Conservation (phyloP, 2,113 vertebrate genomes). For the Poeciliopsis occidentalis region DNA sequence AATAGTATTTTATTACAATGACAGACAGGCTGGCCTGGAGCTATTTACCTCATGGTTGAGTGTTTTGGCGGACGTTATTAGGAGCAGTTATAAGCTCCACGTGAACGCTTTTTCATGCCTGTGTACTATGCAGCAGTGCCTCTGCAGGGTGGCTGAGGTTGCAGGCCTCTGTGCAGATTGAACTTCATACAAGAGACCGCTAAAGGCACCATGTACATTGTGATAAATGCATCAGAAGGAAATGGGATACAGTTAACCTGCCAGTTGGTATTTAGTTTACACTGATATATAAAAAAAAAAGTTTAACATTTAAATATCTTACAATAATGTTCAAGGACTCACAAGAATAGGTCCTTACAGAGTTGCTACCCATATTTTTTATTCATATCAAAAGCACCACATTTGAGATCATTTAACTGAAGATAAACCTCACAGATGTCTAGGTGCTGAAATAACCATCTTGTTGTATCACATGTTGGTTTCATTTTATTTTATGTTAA, state of each 20-base stretch:
- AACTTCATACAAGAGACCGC: slow-evolving; percentile 29
- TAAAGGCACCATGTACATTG: slow-evolving; percentile 17
- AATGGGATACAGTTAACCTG: slow-evolving; percentile 8
- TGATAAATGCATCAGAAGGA: slow-evolving; percentile 30
- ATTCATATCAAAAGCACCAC: slow-evolving; percentile 8
- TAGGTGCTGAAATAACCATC: slow-evolving; percentile 66
- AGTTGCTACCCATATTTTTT: slow-evolving; percentile 9
- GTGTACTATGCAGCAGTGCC: slow-evolving; percentile 76
- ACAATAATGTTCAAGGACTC: slow-evolving; percentile 1
- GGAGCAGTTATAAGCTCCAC: slow-evolving; percentile 46
- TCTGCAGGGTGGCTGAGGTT: slow-evolving; percentile 47
- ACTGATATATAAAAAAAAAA: slow-evolving; percentile 6
- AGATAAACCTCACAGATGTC: slow-evolving; percentile 54
- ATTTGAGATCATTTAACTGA: slow-evolving; percentile 25
- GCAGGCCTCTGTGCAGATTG: slow-evolving; percentile 45
- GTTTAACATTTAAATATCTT: slow-evolving; percentile 15
- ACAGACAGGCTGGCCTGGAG: slow-evolving; percentile 61
- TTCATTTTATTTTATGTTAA: slow-evolving; percentile 27
- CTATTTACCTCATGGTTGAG: slow-evolving; percentile 71
- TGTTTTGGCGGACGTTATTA: slow-evolving; percentile 39
- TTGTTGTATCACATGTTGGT: slow-evolving; percentile 39
- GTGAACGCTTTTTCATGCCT: slow-evolving; percentile 62
- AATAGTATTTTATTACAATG: slow-evolving; percentile 71
- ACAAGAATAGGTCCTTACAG: slow-evolving; percentile 6
- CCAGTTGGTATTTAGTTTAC: slow-evolving; percentile 7